Evolutionary conservation across 2,888 invertebrate genomes (phyloP).

Genomic region (Cephalotes varians): DNA sequence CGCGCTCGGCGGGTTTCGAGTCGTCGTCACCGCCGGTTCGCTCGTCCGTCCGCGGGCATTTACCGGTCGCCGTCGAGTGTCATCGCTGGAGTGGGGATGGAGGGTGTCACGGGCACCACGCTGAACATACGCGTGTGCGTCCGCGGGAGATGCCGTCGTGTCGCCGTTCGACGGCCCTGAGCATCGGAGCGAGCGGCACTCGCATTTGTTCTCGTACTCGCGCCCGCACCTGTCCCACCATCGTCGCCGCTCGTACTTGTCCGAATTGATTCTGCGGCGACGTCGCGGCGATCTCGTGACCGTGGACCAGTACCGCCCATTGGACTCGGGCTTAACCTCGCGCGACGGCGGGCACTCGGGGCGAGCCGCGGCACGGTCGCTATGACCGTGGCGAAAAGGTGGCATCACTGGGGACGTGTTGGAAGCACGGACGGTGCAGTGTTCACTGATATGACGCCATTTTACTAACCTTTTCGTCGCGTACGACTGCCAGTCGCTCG

Average conservation of each 20-base stretch:
- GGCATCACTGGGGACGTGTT: constrained; percentile 81
- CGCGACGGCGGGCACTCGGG: neutral
- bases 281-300: neutral
- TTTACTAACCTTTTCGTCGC: constrained; percentile 85
- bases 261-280: neutral
- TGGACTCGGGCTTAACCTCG: constrained; percentile 74
- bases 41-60: neutral
- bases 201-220: constrained; percentile 60
- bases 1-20: neutral
- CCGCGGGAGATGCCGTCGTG: constrained; percentile 75
- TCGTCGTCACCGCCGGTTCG: neutral
- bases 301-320: constrained; percentile 1
- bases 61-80: neutral
- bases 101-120: constrained; percentile 53
- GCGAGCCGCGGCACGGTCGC: constrained; percentile 54
- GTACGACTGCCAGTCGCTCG: constrained; percentile 69
- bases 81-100: constrained; percentile 16
- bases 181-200: constrained; percentile 56
- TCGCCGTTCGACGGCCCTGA: constrained; percentile 69
- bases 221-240: constrained; percentile 5
- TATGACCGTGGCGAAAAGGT: constrained; percentile 83
- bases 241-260: neutral
- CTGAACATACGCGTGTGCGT: constrained; percentile 69
- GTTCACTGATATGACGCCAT: constrained; percentile 84
- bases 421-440: constrained; percentile 75